Evolutionary conservation across 2,888 invertebrate species (phyloP).

Genomic region (Cyclophora albipunctata): DNA sequence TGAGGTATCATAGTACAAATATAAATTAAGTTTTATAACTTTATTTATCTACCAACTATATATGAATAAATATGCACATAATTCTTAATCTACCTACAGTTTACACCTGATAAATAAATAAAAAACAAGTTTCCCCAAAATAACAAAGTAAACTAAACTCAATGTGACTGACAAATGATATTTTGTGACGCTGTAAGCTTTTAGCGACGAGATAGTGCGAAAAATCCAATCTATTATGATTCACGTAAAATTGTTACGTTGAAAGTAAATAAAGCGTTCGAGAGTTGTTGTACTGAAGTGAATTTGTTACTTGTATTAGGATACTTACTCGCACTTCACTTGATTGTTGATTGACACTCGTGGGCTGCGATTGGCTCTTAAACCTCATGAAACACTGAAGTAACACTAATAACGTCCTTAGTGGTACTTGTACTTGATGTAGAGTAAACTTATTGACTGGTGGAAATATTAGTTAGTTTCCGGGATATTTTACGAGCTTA

Average conservation of each 20-base stretch:
- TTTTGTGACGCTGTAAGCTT: conserved; percentile 21
- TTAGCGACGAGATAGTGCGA: conserved; percentile 31
- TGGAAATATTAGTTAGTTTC: too few relatives aligned
- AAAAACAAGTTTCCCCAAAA: too few relatives aligned
- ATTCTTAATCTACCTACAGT: too few relatives aligned
- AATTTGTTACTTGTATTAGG: not conserved
- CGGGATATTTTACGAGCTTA: not conserved
- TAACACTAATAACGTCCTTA: conserved; percentile 33
- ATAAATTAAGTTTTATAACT: too few relatives aligned
- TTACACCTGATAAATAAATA: too few relatives aligned
- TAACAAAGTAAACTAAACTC: too few relatives aligned
- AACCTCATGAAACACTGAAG: conserved; percentile 23
- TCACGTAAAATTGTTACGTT: conserved; percentile 19
- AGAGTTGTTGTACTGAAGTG: too few relatives aligned
- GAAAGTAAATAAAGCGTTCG: not conserved
- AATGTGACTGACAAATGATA: too few relatives aligned
- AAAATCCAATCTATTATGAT: conserved; percentile 45
- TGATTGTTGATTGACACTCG: conserved; percentile 14
- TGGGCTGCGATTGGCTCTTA: conserved; percentile 44
- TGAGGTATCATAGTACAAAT: too few relatives aligned
- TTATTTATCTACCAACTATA: too few relatives aligned
- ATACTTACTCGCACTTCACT: conserved; percentile 1
- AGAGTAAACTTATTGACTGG: conserved; percentile 3
- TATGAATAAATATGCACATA: too few relatives aligned
- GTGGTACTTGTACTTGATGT: conserved; percentile 22